Base-by-base conservation (phyloP, 1,140 invertebrate species). In the Drosophila punjabiensis region DNA sequence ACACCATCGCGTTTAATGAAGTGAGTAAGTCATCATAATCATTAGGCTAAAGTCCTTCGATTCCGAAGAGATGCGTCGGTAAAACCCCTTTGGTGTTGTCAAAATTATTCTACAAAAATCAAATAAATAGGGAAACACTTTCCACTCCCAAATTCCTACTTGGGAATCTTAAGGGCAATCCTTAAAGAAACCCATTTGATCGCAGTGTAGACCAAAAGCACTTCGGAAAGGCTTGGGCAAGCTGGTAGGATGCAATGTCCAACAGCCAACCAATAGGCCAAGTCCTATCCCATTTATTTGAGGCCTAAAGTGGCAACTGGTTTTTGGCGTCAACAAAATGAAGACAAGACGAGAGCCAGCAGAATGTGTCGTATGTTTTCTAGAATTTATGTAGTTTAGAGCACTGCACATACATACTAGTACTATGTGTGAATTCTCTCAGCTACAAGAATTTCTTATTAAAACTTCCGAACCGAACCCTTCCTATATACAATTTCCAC, bases 381-480 rank as follows among this genome's bases (percentile, higher is more conserved):
- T 33, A n/a, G 33, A 37, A 11, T 39, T 39, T 39, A 53, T 28
- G 20, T 7, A 47, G 20, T 14, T 24, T 24, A 11, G 45, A 24
- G 24, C 24, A 24, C 24, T 24, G 24, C 24, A 24, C 24, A 24
- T 18, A 11, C 10, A 13, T 3, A 8, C 9, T 52, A 18, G 7
- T 3, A 8, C 9, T 52, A 18, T 16, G 58, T 61, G 59, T 18
- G 37, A 48, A 18, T 32, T 20, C 9, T 47, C 24, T 32, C 28
- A 32, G 28, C 39, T 50, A 30, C 69, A 47, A 47, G 68, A 60
- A 70, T 81, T 76, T 62, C 43, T n/a, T 56, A 59, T 59, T 61
- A 52, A 35, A 78, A 78, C 33, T 50, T 37, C 48, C 24, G 24
- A 58, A 37, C 24, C 24, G 24, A 24, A 39, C 59, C 24, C 41